Evolutionary conservation across 2,113 vertebrate species (phyloP).

Genomic region (Tragelaphus strepsiceros): DNA sequence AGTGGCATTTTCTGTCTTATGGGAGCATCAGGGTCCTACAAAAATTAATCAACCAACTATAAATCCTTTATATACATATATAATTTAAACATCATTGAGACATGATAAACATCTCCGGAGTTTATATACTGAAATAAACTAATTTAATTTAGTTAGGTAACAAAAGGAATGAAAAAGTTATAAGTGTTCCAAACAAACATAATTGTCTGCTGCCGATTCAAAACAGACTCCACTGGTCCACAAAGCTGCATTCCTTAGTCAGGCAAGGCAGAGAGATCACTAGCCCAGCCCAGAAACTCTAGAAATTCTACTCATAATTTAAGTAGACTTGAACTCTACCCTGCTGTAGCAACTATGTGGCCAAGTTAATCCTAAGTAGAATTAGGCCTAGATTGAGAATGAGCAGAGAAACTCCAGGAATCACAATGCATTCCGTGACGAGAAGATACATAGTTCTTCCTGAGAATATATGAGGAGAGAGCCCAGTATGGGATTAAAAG

Average conservation of each 20-base stretch:
- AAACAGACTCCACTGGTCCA: neutral
- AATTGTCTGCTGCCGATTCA: neutral
- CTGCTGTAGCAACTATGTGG: neutral
- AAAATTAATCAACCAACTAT: neutral
- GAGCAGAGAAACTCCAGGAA: neutral
- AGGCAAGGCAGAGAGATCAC: neutral
- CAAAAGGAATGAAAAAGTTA: neutral
- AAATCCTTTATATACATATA: neutral
- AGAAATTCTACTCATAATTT: neutral
- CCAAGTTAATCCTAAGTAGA: neutral
- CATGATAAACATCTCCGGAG: neutral
- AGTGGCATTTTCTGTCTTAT: conserved; percentile 94
- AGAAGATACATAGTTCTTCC: neutral
- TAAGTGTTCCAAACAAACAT: neutral
- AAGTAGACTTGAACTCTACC: neutral
- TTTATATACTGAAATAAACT: neutral
- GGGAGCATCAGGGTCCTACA: conserved; percentile 95
- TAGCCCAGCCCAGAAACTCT: neutral
- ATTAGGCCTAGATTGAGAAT: neutral
- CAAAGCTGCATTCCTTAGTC: neutral
- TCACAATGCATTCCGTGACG: neutral
- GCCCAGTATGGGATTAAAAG: neutral
- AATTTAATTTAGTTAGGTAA: conserved; percentile 10
- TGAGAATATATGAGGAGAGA: neutral
- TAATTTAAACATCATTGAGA: neutral